These are phyloP conservation scores for Channa striata DNA, from an alignment of 2,797 vertebrate genomes.

Conservation along the genomic window DNA sequence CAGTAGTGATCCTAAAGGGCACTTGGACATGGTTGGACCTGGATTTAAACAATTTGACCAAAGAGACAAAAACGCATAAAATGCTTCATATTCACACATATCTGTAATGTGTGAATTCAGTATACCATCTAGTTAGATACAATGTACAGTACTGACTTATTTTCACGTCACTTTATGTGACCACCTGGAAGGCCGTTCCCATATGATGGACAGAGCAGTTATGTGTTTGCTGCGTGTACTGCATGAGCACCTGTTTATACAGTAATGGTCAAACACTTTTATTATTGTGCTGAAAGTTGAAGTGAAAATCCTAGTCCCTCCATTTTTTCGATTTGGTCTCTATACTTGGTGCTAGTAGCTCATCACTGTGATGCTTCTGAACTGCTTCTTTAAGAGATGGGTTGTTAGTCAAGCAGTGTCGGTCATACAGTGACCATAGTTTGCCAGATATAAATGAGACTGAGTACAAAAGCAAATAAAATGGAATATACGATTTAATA, in stretches of 20 bases:
- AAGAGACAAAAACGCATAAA: no score
- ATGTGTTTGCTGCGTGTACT: slow-evolving; percentile 33
- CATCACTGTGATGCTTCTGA: neutral
- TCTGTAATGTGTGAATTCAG: no score
- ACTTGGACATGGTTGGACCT: no score
- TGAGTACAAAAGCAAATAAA: neutral
- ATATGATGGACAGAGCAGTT: neutral
- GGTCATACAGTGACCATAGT: neutral
- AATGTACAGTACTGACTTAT: neutral
- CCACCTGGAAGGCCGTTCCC: neutral
- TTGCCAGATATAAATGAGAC: slow-evolving; percentile 3
- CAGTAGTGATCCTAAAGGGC: no score
- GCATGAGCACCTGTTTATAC: slow-evolving; percentile 58
- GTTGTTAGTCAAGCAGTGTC: slow-evolving; percentile 4
- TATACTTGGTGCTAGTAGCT: slow-evolving; percentile 9
- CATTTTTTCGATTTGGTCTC: slow-evolving; percentile 6
- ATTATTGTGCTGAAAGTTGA: slow-evolving; percentile 17
- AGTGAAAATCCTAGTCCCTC: slow-evolving; percentile 28
- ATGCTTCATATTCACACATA: no score
- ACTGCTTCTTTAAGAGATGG: slow-evolving; percentile 4
- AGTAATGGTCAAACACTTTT: slow-evolving; percentile 26
- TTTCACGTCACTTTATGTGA: slow-evolving; percentile 1
- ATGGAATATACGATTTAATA: neutral
- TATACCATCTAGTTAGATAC: no score
- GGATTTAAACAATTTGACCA: no score